These are phyloP conservation scores for Calidris pugnax DNA, from an alignment of 2,113 vertebrate genomes.

Conservation along the genomic window DNA sequence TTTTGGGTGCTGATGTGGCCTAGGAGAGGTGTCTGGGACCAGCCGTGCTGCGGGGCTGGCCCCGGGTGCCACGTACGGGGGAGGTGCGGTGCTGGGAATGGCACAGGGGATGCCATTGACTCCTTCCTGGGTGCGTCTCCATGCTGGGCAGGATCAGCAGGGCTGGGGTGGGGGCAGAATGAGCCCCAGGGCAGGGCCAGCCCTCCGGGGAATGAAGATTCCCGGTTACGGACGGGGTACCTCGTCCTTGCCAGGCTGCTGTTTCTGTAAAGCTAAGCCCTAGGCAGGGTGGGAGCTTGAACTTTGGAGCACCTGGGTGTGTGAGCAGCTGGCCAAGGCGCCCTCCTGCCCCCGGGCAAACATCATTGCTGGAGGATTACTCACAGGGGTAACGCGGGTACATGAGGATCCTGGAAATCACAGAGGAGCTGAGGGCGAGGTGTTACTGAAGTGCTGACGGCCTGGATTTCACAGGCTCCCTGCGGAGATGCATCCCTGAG, in stretches of 20 bases:
- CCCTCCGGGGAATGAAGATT: not conserved
- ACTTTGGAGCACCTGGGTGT: constrained; percentile 19
- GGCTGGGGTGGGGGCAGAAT: not conserved
- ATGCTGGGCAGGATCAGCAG: not conserved
- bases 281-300: not conserved
- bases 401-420: not conserved
- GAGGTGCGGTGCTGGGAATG: not conserved
- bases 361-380: not conserved
- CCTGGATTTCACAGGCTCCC: not conserved
- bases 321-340: not conserved
- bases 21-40: not conserved
- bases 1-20: not conserved
- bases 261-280: not conserved
- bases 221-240: accelerated
- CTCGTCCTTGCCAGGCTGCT: not conserved
- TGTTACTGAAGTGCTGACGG: not conserved
- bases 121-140: not conserved
- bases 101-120: not conserved
- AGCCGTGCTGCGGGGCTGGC: accelerated
- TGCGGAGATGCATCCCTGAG: not conserved
- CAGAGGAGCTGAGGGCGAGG: not conserved
- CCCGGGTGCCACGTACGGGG: accelerated
- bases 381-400: accelerated
- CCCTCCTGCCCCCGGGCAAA: not conserved
- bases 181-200: not conserved